Base-by-base conservation (phyloP, 2,888 invertebrate species). In the Willowsia nigromaculata region DNA sequence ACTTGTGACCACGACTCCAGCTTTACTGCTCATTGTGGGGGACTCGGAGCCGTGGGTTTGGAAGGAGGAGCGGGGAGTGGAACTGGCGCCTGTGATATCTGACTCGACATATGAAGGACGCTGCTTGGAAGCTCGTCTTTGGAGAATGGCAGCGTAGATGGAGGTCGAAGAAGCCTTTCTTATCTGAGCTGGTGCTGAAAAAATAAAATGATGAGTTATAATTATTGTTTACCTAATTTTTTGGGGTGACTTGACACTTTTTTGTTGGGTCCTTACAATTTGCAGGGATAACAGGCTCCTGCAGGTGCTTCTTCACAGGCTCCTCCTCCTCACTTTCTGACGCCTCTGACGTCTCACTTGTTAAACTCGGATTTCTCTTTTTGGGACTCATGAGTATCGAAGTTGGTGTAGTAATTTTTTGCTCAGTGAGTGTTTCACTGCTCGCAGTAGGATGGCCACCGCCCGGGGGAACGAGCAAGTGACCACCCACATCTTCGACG, bases 1-100 rank as follows among this genome's bases (percentile, higher is more conserved):
- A 1, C 98, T 98, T 1, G 98, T 98, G 86, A 98, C 97, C 81
- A 98, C 98, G 7, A 98, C 97, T 0, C 98, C 98, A 1, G 97
- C 97, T 94, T 97, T 97, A 91, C 95, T 95, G n/a, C 95, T 94
- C 93, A 95, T 95, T 91, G 94, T 95, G 0, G 95, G 95, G 0
- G 95, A 95, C 92, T 95, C 95, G 1, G 93, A 93, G 86, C 95
- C 95, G 84, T 93, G 92, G 0, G 93, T 93, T 93, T 95, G 95
- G 93, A 96, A 95, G 92, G 95, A 95, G 71, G 96, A 95, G 65
- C 96, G 93, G 1, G 95, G 95, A 7, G 95, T 95, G 80, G 94
- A 94, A 43, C 94, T 94, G 92, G 93, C 91, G 5, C 93, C 93
- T 0, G 89, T 89, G 86, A 92, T 90, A 71, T 93, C 93, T 6